Conservation (phyloP, 2,888 invertebrate species). For the Phengaris alcon region DNA sequence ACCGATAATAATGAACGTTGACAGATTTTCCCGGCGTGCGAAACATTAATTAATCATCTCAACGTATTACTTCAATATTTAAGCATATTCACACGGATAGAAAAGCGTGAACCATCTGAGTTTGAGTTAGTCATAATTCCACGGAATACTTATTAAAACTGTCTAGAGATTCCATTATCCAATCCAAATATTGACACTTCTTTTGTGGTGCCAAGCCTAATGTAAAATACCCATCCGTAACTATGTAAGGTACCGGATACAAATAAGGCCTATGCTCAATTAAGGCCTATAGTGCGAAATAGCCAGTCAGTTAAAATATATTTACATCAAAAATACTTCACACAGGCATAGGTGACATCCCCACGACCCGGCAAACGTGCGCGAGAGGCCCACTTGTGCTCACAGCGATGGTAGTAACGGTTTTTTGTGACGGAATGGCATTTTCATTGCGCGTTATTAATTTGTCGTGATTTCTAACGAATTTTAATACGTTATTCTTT, state of each 20-base stretch:
- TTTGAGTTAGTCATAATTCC: not conserved
- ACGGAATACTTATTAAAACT: slow-evolving; percentile 10
- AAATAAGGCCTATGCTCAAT: too few species aligned
- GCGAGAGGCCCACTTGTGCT: too few species aligned
- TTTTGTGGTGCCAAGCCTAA: not conserved
- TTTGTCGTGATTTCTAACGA: too few species aligned
- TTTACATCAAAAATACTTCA: too few species aligned
- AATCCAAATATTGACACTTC: slow-evolving; percentile 7
- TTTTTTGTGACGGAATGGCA: too few species aligned
- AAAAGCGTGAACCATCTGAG: not conserved
- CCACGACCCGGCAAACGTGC: too few species aligned
- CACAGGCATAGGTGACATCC: too few species aligned
- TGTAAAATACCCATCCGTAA: not conserved
- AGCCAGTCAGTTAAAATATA: too few species aligned
- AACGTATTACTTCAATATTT: slow-evolving; percentile 1
- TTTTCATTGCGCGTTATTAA: too few species aligned
- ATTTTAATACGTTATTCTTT: too few species aligned
- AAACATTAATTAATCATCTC: not conserved
- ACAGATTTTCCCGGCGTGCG: slow-evolving; percentile 45
- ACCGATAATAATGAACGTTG: slow-evolving; percentile 61
- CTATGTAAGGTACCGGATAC: not conserved
- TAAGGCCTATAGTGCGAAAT: too few species aligned
- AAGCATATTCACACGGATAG: not conserved
- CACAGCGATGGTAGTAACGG: too few species aligned
- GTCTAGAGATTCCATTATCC: not conserved